Evolutionary conservation across 2,113 vertebrate genomes (phyloP).

Genomic region (Alexandromys fortis): DNA sequence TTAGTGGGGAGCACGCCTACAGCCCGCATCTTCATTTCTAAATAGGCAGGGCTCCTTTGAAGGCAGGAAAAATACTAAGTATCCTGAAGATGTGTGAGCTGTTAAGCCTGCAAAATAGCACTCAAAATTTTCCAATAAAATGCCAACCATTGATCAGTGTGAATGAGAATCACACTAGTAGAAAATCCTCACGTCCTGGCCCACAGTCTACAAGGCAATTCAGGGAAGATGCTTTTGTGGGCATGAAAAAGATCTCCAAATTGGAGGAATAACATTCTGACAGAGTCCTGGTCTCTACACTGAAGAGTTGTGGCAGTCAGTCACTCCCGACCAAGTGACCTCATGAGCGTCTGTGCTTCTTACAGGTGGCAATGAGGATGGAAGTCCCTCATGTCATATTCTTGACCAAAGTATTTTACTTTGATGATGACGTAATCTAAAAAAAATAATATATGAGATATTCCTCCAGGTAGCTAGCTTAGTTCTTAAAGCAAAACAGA

Average conservation of each 20-base stretch:
- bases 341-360: background rate
- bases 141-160: background rate
- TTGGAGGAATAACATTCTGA: background rate
- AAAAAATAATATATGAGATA: no score
- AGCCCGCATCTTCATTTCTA: background rate
- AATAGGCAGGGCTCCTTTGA: background rate
- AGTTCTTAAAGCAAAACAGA: background rate
- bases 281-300: background rate
- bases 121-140: background rate
- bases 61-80: background rate
- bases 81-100: background rate
- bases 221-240: background rate
- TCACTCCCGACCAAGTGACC: background rate
- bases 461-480: background rate
- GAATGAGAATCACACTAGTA: background rate
- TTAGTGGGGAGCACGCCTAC: background rate
- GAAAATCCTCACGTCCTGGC: background rate
- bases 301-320: background rate
- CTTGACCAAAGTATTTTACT: background rate
- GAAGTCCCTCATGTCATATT: background rate
- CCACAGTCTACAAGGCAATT: background rate
- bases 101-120: background rate
- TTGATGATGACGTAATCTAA: background rate
- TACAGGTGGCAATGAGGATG: background rate
- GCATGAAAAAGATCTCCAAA: background rate